These are phyloP conservation scores for Aleiodes leptofemur DNA, from an alignment of 2,888 invertebrate genomes.

Conservation along the genomic window DNA sequence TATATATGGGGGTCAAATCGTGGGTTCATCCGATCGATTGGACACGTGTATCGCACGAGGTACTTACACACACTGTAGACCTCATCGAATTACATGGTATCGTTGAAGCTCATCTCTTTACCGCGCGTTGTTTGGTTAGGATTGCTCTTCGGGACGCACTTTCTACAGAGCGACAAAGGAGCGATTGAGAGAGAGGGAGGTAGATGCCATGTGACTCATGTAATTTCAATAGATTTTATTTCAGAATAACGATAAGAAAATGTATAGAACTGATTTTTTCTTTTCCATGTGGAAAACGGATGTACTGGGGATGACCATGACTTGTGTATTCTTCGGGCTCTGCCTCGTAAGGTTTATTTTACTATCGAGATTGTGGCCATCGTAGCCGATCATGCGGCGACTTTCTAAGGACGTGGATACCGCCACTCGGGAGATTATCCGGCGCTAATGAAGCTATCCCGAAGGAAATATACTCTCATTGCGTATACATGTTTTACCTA, in stretches of 20 bases:
- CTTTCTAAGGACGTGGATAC: constrained; percentile 58
- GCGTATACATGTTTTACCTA: constrained; percentile 31
- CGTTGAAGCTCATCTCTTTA: constrained; percentile 9
- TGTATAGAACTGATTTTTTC: constrained; percentile 2
- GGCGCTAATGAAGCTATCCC: constrained; percentile 70
- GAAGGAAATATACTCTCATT: constrained; percentile 43
- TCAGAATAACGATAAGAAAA: constrained; percentile 5
- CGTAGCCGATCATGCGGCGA: constrained; percentile 52
- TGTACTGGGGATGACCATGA: constrained; percentile 41
- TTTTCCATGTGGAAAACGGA: constrained; percentile 11
- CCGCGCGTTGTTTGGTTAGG: not conserved
- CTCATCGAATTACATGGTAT: constrained; percentile 18
- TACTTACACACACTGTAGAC: constrained; percentile 27
- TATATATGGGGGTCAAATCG: constrained; percentile 27
- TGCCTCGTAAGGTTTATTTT: constrained; percentile 2
- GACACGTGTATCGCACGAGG: constrained; percentile 44
- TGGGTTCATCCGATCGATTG: constrained; percentile 50
- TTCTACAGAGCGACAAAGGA: constrained; percentile 14
- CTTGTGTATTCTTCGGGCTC: constrained; percentile 19
- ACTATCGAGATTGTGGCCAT: constrained; percentile 43
- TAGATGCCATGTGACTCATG: not conserved
- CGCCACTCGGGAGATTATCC: constrained; percentile 60
- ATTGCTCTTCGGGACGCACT: constrained; percentile 7
- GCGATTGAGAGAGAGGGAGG: no score
- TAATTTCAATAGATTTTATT: constrained; percentile 10